Evolutionary conservation across 2,113 vertebrate genomes (phyloP), one percentile per base, ranked within the genome.

Genomic region (Trogon melanurus): DNA sequence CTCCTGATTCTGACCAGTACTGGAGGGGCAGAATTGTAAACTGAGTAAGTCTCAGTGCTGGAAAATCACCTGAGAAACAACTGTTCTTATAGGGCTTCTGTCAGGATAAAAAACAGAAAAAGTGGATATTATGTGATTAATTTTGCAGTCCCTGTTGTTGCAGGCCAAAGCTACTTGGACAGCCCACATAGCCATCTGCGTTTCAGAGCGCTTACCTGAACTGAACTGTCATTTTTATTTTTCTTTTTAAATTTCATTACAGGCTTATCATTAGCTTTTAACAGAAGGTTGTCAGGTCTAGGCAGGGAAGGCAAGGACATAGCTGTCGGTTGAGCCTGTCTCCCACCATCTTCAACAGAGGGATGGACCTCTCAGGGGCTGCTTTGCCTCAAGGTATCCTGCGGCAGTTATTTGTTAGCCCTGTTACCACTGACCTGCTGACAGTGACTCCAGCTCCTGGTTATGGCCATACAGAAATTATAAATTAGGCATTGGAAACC

Each of bases 131-230:
- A 95, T 94, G 70, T 89, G 36, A 92, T 70, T 86, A 86, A 81
- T 92, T 93, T 90, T 95, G 16, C 80, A 87, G 61, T 71, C 36
- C 38, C 51, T 60, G 34, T 90, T 92, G 62, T 94, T 91, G 53
- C 88, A 89, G 88, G 82, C 80, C 89, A 90, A 88, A 91, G 88
- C 29, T 69, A 53, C 69, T 91, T 96, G 93, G 96, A 75, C 85
- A 94, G 78, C 90, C 96, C 90, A 96, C 93, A 88, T 92, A 95
- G 19, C 93, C 86, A 94, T 94, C 95, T 96, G 94, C 20, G 27
- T 81, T 93, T 96, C 62, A 54, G 58, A 83, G 64, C 57, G 79
- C 89, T 94, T 94, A 88, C 95, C 94, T 96, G 96, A 96, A 92
- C 82, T 89, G 67, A 94, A 91, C 88, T 84, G 85, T 80, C 78